A percentile compares a stretch with the other conserved stretches of the same genome.
These are phyloP conservation scores for Poecile atricapillus DNA, from an alignment of 2,113 vertebrate genomes.

Conservation along the genomic window DNA sequence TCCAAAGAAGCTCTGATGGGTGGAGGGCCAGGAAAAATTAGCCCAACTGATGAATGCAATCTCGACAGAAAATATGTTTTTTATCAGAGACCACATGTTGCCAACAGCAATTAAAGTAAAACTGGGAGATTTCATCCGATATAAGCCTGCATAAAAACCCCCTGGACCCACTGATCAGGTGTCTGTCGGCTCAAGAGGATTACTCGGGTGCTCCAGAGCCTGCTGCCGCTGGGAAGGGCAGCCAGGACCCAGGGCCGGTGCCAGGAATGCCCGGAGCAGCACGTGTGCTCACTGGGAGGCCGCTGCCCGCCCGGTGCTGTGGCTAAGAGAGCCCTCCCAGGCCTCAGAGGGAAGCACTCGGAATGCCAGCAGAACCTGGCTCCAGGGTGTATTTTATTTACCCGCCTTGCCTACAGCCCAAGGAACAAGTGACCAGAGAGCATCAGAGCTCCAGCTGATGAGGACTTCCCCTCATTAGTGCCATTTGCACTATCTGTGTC, in stretches of 20 bases:
- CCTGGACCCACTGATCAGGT: not conserved
- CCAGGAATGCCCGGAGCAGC: not conserved
- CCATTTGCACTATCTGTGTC: not conserved
- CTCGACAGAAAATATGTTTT: constrained; percentile 82
- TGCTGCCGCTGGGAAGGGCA: not conserved
- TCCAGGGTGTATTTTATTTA: not conserved
- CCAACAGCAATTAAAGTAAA: constrained; percentile 77
- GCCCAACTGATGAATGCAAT: constrained; percentile 78
- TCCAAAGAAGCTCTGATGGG: constrained; percentile 74
- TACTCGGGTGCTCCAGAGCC: not conserved
- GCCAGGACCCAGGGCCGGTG: not conserved
- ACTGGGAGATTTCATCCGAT: constrained; percentile 71
- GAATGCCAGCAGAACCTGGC: not conserved
- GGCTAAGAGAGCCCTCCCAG: accelerated
- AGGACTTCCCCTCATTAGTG: not conserved
- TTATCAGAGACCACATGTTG: constrained; percentile 82
- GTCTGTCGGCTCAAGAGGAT: not conserved
- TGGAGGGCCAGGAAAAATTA: constrained; percentile 81
- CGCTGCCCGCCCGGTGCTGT: accelerated
- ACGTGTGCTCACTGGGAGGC: not conserved
- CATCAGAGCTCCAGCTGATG: not conserved
- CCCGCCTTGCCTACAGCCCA: not conserved
- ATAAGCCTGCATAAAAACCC: constrained; percentile 48
- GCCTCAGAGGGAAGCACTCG: not conserved
- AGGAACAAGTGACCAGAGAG: not conserved